These are phyloP conservation scores for Carpatolechia fugitivella DNA, from an alignment of 2,888 invertebrate genomes.

Conservation along the genomic window DNA sequence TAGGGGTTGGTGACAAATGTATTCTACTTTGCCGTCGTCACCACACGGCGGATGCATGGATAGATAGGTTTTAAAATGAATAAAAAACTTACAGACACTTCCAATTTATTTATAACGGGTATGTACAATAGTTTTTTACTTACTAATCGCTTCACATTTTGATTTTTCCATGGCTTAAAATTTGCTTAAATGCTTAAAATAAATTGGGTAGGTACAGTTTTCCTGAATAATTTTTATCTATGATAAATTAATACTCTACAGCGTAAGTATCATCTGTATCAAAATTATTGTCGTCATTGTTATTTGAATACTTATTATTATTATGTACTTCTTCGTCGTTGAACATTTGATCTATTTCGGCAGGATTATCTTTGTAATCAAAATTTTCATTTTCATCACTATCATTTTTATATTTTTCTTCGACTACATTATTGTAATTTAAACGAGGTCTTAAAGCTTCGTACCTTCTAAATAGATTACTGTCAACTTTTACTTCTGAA, in stretches of 20 bases:
- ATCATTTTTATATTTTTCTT: conserved; percentile 31
- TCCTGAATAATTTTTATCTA: no score
- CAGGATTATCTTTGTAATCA: conserved; percentile 37
- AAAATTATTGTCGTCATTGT: conserved; percentile 40
- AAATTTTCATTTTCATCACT: conserved; percentile 28
- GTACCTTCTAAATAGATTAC: conserved; percentile 41
- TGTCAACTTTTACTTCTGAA: conserved; percentile 27
- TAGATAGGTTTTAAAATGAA: no score
- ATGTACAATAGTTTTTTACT: no score
- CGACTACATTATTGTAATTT: conserved; percentile 40
- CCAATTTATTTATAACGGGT: no score
- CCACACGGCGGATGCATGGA: no score
- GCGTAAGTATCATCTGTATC: conserved; percentile 51
- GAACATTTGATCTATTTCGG: conserved; percentile 40
- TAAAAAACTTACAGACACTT: no score
- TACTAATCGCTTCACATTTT: no score
- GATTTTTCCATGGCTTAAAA: no score
- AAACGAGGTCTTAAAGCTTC: conserved; percentile 42
- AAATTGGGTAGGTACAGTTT: neutral
- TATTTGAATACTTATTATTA: conserved; percentile 47
- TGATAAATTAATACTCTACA: conserved; percentile 47
- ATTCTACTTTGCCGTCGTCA: no score
- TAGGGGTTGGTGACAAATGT: no score
- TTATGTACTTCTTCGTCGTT: conserved; percentile 47
- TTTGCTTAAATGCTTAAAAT: neutral